These are phyloP conservation scores for Sitodiplosis mosellana DNA, from an alignment of 1,140 invertebrate genomes.

Conservation along the genomic window DNA sequence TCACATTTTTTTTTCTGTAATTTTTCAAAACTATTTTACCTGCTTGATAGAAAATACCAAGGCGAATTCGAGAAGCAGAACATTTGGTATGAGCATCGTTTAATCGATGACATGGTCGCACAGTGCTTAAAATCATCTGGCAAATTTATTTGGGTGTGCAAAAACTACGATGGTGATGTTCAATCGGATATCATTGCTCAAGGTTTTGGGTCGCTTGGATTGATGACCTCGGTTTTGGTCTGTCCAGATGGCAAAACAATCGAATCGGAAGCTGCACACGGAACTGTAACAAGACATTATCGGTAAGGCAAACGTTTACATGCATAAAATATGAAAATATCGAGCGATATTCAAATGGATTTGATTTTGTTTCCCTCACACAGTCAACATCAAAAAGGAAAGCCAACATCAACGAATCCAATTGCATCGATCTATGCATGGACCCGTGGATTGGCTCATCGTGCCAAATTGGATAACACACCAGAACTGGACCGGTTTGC, in stretches of 20 bases:
- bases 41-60: slow-evolving; percentile 47
- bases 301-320: no score
- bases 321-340: no score
- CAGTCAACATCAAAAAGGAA: slow-evolving; percentile 54
- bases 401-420: slow-evolving; percentile 74
- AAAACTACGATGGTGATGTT: slow-evolving; percentile 85
- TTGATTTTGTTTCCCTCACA: no score
- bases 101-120: slow-evolving; percentile 88
- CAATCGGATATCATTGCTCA: slow-evolving; percentile 76
- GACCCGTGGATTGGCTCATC: slow-evolving; percentile 66
- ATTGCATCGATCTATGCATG: slow-evolving; percentile 87
- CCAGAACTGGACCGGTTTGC: slow-evolving; percentile 42
- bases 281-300: slow-evolving; percentile 81
- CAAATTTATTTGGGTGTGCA: slow-evolving; percentile 84
- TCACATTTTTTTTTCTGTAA: no score
- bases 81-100: slow-evolving; percentile 83
- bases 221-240: slow-evolving; percentile 85
- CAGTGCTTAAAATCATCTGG: slow-evolving; percentile 70
- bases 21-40: slow-evolving; percentile 2
- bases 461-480: slow-evolving; percentile 66
- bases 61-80: slow-evolving; percentile 50
- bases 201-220: slow-evolving; percentile 69
- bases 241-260: slow-evolving; percentile 83
- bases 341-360: no score
- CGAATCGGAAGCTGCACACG: slow-evolving; percentile 82